Evolutionary conservation across 2,888 invertebrate genomes (phyloP), one percentile per base, ranked within the genome.

Genomic region (Aleiodes alternator): DNA sequence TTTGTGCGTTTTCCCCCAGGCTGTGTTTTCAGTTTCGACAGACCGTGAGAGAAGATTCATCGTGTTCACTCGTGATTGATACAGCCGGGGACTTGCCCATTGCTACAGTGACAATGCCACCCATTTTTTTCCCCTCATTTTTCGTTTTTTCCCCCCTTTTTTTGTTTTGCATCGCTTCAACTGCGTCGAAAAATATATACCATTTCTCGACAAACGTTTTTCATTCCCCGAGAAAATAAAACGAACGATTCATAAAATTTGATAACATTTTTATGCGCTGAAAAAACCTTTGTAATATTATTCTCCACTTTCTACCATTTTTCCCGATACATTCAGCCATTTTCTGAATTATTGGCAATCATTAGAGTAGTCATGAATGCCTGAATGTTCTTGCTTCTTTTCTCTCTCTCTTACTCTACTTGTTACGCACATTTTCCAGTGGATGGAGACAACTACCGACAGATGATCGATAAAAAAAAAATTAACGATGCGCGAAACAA

Each of bases 1-100:
- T 64, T 14, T 16, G 16, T 64, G 48, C 16, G 43, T 23, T 64
- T 23, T 23, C 23, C 43, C 48, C 8, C 23, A 64, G 64, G 64
- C 16, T 38, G 64, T 64, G 64, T 64, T 43, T 48, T 43, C 23
- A 48, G 64, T 23, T 23, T 64, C 48, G 64, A 43, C 48, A 64
- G 48, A 64, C 43, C 48, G 64, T 48, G 64, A 29, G 64, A 64
- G 64, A 48, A 43, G 64, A 64, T 64, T 64, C 64, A 64, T 64
- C 16, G 64, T 38, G 48, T 64, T 64, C 64, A 48, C 48, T 64
- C 64, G 64, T 64, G 64, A 64, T 64, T 64, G 64, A 64, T 64
- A 64, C 48, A 23, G 48, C 64, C 64, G 43, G 48, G 64, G 64
- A 64, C 64, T 11, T 43, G 43, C 14, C 14, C 43, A 43, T 48